phyloP scores from a whole-genome alignment of 2,888 invertebrate genomes.

The Campoplex capitator region DNA sequence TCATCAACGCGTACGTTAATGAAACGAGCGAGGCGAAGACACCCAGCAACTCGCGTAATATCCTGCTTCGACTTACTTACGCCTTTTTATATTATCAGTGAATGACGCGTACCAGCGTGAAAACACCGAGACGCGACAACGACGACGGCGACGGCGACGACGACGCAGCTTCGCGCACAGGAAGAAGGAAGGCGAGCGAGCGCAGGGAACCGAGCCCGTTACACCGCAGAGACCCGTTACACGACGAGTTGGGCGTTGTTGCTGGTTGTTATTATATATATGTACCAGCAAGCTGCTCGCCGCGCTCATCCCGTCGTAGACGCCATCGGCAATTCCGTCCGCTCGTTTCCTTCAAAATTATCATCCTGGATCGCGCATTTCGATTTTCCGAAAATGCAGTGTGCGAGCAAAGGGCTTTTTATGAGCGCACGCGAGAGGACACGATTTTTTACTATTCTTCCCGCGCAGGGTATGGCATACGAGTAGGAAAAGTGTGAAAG shows the following conservation, averaged over 20 bases:
- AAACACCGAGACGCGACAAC: slow-evolving; percentile 12
- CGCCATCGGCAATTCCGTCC: background rate
- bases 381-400: background rate
- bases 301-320: no score
- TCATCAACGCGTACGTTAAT: background rate
- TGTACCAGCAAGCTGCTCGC: no score
- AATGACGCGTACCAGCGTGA: background rate
- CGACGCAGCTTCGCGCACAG: slow-evolving; percentile 47
- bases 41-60: background rate
- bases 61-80: background rate
- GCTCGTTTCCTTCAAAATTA: background rate
- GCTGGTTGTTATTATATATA: background rate
- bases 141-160: slow-evolving; percentile 15
- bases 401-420: background rate
- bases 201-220: slow-evolving; percentile 80
- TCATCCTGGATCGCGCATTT: background rate
- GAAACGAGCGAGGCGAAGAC: background rate
- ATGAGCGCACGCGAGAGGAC: background rate
- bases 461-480: no score
- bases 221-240: slow-evolving; percentile 79
- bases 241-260: slow-evolving; percentile 57
- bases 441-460: background rate
- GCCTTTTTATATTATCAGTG: background rate
- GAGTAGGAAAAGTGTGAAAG: no score
- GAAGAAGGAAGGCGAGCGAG: slow-evolving; percentile 73